Evolutionary conservation across 2,797 vertebrate species (phyloP), one percentile per base, ranked within the genome.

Genomic region (Rhabdophis nuchalis): DNA sequence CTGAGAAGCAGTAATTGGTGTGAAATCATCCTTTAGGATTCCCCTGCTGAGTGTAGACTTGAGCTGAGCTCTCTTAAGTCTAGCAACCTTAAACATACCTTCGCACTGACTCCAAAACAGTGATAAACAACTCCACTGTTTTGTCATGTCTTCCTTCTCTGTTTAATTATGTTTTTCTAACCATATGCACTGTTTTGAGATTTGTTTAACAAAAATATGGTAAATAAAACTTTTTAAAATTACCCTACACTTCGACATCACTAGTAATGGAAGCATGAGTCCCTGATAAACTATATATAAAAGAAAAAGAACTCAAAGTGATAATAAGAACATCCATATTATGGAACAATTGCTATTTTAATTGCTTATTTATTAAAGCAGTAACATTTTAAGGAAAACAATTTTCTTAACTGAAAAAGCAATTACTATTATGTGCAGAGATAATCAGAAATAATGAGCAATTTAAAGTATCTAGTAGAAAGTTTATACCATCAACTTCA

Each of bases 351-450:
- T 3, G 41, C 89, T 77, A 53, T 91, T 87, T 93, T 41, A 53
- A 89, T 61, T 72, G 9, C 10, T 61, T 53, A 85, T 87, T 32
- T 27, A 91, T 87, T 77, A 87, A 87, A 77, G 61, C 32, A 50
- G 77, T 41, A 77, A 86, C 52, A 77, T 72, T 36, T 87, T 60
- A 89, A 11, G 23, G 52, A 64, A 54, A 53, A 86, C 41, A 46
- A 46, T 89, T 77, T 86, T 64, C 25, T 86, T 86, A 86, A 86
- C 60, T 77, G 53, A 72, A 91, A 91, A 77, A 91, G 41, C n/a
- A 50, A 53, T 89, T 87, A 82, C 56, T 46, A 72, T 32, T 18
- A 77, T 54, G 32, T 54, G 46, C 32, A 77, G 46, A 87, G 88
- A 23, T 20, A 77, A 53, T 60, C 32, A 77, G 61, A 87, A 93